Evolutionary conservation across 2,888 invertebrate genomes (phyloP), one percentile per base, ranked within the genome.

Genomic region (Drosophila quasianomalipes): DNA sequence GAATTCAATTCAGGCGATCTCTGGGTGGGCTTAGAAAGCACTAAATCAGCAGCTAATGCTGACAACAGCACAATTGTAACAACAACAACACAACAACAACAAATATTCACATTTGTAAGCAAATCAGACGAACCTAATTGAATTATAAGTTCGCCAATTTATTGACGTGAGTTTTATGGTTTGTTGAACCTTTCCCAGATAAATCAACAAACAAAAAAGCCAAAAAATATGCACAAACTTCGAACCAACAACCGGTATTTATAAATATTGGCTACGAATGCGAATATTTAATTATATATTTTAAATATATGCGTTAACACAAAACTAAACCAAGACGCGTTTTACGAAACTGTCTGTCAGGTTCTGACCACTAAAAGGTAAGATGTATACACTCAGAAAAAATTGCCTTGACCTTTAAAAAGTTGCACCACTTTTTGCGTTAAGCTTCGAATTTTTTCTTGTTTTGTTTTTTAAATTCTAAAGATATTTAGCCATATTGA

Each of bases 161-260:
- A 60, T 59, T 58, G 41, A 73, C 51, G 44, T 28, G 58, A 49
- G n/a, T 52, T 51, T 33, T 16, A 49, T 72, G 76, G 89, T 87
- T 89, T 85, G 65, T 85, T 87, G 90, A 85, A 85, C 90, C 70
- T 77, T 51, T 71, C 37, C 37, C 60, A 65, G 60, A 60, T 12
- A 28, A 44, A 67, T 51, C 10, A 55, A 62, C 39, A 39, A 47
- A 35, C n/a, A 54, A 55, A 9, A 41, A 22, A 14, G 7, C 14
- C 7, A 26, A 51, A 63, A 53, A 53, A 35, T 51, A 39, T 59
- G 2, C 26, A 49, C 26, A 57, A 30, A 35, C 33, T 35, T 35
- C 5, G 5, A 35, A 19, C 26, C 2, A n/a, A 35, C 5, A 52
- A 79, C 90, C 81, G 83, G 83, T 87, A 64, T 76, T 57, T 65